phyloP scores from a whole-genome alignment of 2,888 invertebrate genomes.

The Mystacides longicornis region DNA sequence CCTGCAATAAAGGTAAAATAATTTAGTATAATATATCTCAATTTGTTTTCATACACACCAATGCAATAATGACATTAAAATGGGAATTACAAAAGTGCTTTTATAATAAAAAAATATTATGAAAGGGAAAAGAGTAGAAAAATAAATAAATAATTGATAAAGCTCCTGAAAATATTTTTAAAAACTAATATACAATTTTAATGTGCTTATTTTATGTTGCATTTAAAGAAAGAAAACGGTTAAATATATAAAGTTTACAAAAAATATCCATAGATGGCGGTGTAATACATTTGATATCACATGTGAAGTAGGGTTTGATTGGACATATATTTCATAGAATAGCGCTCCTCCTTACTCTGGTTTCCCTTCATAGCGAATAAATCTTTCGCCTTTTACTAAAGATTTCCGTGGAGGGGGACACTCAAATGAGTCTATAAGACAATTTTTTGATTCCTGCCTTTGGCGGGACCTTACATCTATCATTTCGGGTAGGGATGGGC shows the following conservation, averaged over 20 bases:
- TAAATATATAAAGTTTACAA: neutral
- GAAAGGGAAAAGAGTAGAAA: no score
- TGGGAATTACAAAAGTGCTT: no score
- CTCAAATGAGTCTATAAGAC: conserved; percentile 57
- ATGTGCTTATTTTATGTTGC: no score
- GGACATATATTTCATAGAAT: neutral
- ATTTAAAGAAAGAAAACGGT: no score
- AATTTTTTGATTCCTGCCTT: conserved; percentile 12
- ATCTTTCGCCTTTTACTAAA: conserved; percentile 77
- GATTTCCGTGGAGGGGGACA: conserved; percentile 71
- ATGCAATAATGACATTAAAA: no score
- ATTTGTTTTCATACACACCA: no score
- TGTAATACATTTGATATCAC: neutral
- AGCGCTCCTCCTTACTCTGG: conserved; percentile 46
- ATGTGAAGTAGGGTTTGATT: neutral
- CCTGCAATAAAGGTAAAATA: conserved; percentile 7
- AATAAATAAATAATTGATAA: no score
- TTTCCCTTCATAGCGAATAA: conserved; percentile 61
- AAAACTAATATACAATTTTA: no score
- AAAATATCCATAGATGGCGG: neutral
- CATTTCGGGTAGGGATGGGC: no score
- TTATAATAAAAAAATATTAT: no score
- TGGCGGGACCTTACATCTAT: neutral
- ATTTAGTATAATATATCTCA: neutral
- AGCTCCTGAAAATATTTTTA: no score